Conservation (phyloP, 2,797 vertebrate genomes). For the Coreius guichenoti region DNA sequence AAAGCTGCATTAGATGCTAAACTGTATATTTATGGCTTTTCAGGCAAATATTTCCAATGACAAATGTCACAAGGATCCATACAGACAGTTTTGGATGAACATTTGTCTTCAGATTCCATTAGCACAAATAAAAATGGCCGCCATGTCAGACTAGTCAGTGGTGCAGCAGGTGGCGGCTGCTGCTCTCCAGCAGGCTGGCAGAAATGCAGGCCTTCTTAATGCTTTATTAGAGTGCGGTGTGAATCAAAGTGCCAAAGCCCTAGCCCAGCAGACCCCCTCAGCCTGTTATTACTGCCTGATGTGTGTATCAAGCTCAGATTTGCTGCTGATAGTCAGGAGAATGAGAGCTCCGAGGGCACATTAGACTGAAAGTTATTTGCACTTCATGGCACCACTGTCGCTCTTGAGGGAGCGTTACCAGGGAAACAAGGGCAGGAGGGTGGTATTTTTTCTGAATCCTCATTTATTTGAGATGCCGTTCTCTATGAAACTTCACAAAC, state of each 20-base stretch:
- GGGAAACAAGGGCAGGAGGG: constrained; percentile 70
- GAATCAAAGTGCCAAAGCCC: constrained; percentile 54
- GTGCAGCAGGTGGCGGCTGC: constrained; percentile 31
- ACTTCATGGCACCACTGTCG: constrained; percentile 73
- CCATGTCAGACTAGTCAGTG: constrained; percentile 36
- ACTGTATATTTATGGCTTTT: neutral
- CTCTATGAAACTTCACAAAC: constrained; percentile 62
- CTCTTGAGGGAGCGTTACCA: constrained; percentile 74
- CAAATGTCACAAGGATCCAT: constrained; percentile 13
- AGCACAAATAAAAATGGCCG: constrained; percentile 26
- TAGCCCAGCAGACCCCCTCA: constrained; percentile 43
- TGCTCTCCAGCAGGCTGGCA: constrained; percentile 45
- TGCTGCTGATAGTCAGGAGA: constrained; percentile 56
- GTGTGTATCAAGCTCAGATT: constrained; percentile 61
- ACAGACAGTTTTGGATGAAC: constrained; percentile 1
- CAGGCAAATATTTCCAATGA: neutral
- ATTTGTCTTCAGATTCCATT: constrained; percentile 17
- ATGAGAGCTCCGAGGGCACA: constrained; percentile 67
- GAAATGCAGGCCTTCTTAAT: constrained; percentile 39
- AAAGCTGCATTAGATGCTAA: neutral
- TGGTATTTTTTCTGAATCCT: constrained; percentile 39
- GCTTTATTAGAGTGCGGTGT: constrained; percentile 56
- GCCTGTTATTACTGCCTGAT: constrained; percentile 63
- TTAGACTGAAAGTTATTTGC: constrained; percentile 76
- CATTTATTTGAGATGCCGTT: constrained; percentile 68